Conservation (phyloP, 2,113 vertebrate species). For the Cinclus mexicanus region DNA sequence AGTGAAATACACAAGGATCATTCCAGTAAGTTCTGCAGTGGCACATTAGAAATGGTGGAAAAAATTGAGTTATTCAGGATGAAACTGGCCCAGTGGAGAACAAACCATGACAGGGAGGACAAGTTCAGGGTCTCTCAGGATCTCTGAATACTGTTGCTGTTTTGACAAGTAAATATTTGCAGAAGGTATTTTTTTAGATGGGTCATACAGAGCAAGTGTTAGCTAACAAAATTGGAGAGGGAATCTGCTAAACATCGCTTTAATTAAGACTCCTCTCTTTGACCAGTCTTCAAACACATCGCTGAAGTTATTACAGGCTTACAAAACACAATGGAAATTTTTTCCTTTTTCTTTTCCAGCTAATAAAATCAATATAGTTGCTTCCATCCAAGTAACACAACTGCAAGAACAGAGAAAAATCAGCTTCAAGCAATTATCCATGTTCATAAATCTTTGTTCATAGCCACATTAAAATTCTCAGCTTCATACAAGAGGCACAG, state of each 20-base stretch:
- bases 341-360: not conserved
- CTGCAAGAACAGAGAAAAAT: not conserved
- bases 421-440: conserved; percentile 1
- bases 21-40: not conserved
- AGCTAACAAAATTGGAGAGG: not conserved
- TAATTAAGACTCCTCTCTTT: not conserved
- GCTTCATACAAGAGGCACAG: not conserved
- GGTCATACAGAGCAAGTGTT: not conserved
- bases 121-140: not conserved
- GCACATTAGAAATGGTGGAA: not conserved
- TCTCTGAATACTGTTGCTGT: not conserved
- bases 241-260: not conserved
- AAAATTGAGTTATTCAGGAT: not conserved
- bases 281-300: not conserved
- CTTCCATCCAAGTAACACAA: not conserved
- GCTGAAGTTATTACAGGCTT: not conserved
- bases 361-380: not conserved
- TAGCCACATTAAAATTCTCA: not conserved
- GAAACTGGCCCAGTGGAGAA: not conserved
- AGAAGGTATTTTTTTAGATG: not conserved
- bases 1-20: accelerated
- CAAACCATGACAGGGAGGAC: not conserved
- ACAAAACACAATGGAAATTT: not conserved
- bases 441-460: conserved; percentile 11
- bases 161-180: not conserved